These are phyloP conservation scores for Myotis pilosus DNA, from an alignment of 2,797 vertebrate genomes.

Conservation along the genomic window DNA sequence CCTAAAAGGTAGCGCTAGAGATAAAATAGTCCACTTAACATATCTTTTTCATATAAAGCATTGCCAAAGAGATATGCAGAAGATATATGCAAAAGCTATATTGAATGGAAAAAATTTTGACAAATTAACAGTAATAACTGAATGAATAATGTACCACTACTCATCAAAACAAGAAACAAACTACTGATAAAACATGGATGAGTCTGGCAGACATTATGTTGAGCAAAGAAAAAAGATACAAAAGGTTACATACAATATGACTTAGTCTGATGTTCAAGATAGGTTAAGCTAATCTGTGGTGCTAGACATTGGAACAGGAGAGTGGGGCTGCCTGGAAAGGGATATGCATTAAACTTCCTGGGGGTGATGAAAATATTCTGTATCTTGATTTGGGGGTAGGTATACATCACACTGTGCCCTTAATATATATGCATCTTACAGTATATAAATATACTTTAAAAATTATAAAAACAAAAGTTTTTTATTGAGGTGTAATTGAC, in stretches of 20 bases:
- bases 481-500: neutral
- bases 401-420: neutral
- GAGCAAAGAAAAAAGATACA: slow-evolving; percentile 16
- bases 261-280: neutral
- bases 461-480: neutral
- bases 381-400: neutral
- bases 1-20: neutral
- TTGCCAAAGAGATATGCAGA: neutral
- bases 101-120: slow-evolving; percentile 5
- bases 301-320: neutral
- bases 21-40: neutral
- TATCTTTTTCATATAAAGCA: neutral
- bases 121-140: neutral
- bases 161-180: neutral
- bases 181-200: neutral
- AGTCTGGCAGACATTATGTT: neutral
- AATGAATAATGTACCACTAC: neutral
- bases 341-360: neutral
- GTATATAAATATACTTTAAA: slow-evolving; percentile 1
- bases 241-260: neutral
- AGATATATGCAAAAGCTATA: neutral
- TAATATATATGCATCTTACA: neutral
- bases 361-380: neutral
- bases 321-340: neutral
- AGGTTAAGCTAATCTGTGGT: neutral